Evolutionary conservation across 2,888 invertebrate genomes (phyloP).

Genomic region (Drosophila multiciliata): DNA sequence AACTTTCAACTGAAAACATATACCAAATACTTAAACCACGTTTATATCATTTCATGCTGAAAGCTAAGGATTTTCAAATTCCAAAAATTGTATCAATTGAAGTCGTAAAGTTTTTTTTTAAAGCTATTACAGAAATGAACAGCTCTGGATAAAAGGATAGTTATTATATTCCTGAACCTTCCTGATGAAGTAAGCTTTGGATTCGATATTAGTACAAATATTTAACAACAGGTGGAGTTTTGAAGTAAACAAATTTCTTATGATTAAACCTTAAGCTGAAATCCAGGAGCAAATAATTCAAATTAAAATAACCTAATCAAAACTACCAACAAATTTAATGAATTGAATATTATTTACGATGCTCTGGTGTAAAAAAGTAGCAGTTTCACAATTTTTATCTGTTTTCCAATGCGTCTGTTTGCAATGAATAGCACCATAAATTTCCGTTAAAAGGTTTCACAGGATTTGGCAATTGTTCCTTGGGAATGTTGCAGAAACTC

Average conservation of each 20-base stretch:
- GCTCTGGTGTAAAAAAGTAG: not conserved
- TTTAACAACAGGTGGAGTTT: not conserved
- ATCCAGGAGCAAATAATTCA: not conserved
- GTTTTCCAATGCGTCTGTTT: not conserved
- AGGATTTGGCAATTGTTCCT: conserved; percentile 8
- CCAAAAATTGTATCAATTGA: not conserved
- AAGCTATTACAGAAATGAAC: not conserved
- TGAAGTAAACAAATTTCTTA: not conserved
- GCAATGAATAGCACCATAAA: conserved; percentile 9
- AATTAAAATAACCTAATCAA: not conserved
- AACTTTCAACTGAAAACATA: rapidly evolving
- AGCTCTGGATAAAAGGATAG: too few species aligned
- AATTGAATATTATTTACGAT: not conserved
- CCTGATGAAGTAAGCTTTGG: too few species aligned
- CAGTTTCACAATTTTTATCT: too few species aligned
- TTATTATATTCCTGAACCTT: not conserved
- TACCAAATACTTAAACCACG: not conserved
- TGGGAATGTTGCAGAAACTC: not conserved
- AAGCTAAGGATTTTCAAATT: not conserved
- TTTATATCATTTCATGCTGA: not conserved
- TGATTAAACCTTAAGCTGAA: not conserved
- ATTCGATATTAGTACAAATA: not conserved
- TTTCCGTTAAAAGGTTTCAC: conserved; percentile 2
- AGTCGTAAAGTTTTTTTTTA: too few species aligned
- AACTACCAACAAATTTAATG: not conserved